Evolutionary conservation across 2,797 vertebrate species (phyloP).

Genomic region (Gallinago stenura): DNA sequence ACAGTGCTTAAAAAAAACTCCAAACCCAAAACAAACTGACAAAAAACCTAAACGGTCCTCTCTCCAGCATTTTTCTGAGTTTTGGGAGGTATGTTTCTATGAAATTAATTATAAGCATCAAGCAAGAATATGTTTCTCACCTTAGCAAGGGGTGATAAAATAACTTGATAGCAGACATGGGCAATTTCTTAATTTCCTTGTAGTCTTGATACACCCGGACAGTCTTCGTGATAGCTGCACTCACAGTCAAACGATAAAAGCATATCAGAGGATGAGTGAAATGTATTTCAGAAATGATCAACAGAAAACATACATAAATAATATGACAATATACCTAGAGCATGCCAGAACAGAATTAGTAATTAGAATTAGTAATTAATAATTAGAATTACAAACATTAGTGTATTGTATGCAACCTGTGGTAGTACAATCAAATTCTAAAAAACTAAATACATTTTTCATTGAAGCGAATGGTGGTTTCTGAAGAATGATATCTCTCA

Average conservation of each 20-base stretch:
- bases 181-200: slow-evolving; percentile 27
- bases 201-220: background rate
- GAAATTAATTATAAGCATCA: background rate
- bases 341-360: background rate
- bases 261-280: slow-evolving; percentile 17
- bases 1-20: background rate
- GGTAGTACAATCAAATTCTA: background rate
- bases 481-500: background rate
- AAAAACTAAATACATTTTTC: background rate
- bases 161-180: background rate
- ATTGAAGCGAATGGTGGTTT: background rate
- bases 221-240: slow-evolving; percentile 23
- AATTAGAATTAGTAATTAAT: background rate
- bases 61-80: slow-evolving; percentile 5
- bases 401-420: background rate
- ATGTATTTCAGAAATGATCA: slow-evolving; percentile 23
- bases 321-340: background rate
- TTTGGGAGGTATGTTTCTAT: background rate
- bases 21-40: background rate
- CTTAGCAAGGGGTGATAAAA: slow-evolving; percentile 1
- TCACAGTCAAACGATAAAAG: slow-evolving; percentile 55
- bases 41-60: background rate
- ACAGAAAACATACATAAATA: background rate
- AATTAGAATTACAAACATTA: background rate
- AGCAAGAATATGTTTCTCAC: background rate